phyloP scores from a whole-genome alignment of 1,140 invertebrate species.

The Ladona fulva region DNA sequence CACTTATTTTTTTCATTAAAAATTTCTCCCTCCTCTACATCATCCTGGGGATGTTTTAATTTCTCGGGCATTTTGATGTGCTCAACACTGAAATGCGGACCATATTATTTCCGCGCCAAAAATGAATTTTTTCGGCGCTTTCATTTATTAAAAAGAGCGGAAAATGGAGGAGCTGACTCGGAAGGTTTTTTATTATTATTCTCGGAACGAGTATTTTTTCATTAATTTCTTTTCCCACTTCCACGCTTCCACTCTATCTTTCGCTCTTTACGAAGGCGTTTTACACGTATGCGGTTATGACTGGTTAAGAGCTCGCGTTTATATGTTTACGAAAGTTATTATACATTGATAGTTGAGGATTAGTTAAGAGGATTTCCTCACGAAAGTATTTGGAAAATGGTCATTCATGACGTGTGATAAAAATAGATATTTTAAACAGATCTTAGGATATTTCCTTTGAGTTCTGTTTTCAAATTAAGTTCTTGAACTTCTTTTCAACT shows the following conservation, averaged over 20 bases:
- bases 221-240: not conserved
- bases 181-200: not conserved
- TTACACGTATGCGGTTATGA: too few species aligned
- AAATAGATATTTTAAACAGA: too few species aligned
- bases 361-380: too few species aligned
- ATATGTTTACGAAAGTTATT: too few species aligned
- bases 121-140: not conserved
- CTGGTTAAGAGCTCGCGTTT: too few species aligned
- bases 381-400: too few species aligned
- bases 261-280: too few species aligned
- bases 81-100: not conserved
- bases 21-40: not conserved
- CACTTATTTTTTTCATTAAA: not conserved
- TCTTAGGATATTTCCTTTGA: too few species aligned
- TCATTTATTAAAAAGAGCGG: not conserved
- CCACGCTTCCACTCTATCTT: not conserved
- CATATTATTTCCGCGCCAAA: not conserved
- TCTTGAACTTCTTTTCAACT: too few species aligned
- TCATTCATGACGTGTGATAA: too few species aligned
- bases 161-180: not conserved
- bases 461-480: too few species aligned
- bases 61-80: not conserved
- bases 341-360: too few species aligned
- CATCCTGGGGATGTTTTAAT: not conserved
- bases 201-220: not conserved